Evolutionary conservation across 2,888 invertebrate species (phyloP).

Genomic region (Tiliacea citrago): DNA sequence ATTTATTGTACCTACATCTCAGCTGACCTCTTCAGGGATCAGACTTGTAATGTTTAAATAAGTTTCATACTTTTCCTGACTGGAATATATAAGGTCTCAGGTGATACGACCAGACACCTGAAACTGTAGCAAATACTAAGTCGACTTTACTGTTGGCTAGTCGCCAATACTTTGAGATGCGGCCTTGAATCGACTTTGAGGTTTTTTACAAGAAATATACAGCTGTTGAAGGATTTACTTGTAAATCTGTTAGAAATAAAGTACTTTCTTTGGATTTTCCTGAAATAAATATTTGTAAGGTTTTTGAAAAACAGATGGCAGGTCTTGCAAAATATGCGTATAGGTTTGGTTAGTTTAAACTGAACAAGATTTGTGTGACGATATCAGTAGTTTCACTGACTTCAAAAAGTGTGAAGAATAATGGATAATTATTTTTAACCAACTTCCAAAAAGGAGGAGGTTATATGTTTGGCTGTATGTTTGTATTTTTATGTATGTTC

Average conservation of each 20-base stretch:
- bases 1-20: constrained; percentile 4
- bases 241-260: constrained; percentile 12
- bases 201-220: constrained; percentile 14
- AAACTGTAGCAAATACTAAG: constrained; percentile 53
- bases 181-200: constrained; percentile 19
- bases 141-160: constrained; percentile 54
- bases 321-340: not conserved
- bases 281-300: not conserved
- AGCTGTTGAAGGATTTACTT: constrained; percentile 9
- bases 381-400: not conserved
- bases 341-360: not conserved
- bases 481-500: too few species aligned
- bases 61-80: constrained; percentile 46
- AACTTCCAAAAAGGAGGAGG: too few species aligned
- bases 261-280: not conserved
- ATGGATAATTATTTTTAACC: too few species aligned
- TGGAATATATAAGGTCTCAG: constrained; percentile 52
- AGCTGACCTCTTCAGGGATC: constrained; percentile 1
- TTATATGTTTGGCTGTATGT: too few species aligned
- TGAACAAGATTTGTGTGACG: not conserved
- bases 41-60: constrained; percentile 47
- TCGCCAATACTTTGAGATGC: constrained; percentile 47
- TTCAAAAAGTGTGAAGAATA: not conserved
- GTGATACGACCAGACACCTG: constrained; percentile 52
- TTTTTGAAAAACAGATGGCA: not conserved